A percentile compares a stretch with the other conserved stretches of the same genome.
These are phyloP conservation scores for Molossus alvarezi DNA, from an alignment of 2,797 vertebrate species.

Conservation along the genomic window DNA sequence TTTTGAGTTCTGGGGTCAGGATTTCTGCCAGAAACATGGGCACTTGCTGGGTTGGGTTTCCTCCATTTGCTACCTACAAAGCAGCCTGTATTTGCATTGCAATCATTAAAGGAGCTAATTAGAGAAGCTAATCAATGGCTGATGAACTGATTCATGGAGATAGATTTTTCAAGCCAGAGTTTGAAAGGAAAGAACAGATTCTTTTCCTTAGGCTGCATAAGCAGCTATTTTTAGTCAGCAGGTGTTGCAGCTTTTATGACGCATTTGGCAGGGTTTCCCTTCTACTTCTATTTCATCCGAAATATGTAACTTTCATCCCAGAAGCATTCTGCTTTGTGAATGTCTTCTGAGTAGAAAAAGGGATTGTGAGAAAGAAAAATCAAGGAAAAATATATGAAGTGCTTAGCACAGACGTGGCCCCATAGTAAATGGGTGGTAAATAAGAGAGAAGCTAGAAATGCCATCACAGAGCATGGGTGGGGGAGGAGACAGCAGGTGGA, in stretches of 20 bases:
- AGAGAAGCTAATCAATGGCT: conserved; percentile 70
- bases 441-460: background rate
- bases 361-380: conserved; percentile 54
- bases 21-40: conserved; percentile 48
- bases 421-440: background rate
- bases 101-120: conserved; percentile 79
- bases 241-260: conserved; percentile 76
- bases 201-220: background rate
- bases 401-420: conserved; percentile 39
- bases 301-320: conserved; percentile 48
- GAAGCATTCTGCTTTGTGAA: conserved; percentile 61
- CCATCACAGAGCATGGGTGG: too few species aligned
- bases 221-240: conserved; percentile 81
- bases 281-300: conserved; percentile 64
- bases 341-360: conserved; percentile 64
- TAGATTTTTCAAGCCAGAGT: conserved; percentile 62
- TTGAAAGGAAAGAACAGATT: conserved; percentile 69
- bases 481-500: background rate
- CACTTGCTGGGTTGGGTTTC: background rate
- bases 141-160: conserved; percentile 66
- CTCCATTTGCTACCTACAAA: conserved; percentile 48
- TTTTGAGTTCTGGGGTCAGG: conserved; percentile 23
- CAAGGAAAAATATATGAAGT: conserved; percentile 21
- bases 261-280: conserved; percentile 66
- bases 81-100: conserved; percentile 28